Base-by-base conservation (phyloP, 2,888 invertebrate genomes). In the Prosopocoilus inquinatus region DNA sequence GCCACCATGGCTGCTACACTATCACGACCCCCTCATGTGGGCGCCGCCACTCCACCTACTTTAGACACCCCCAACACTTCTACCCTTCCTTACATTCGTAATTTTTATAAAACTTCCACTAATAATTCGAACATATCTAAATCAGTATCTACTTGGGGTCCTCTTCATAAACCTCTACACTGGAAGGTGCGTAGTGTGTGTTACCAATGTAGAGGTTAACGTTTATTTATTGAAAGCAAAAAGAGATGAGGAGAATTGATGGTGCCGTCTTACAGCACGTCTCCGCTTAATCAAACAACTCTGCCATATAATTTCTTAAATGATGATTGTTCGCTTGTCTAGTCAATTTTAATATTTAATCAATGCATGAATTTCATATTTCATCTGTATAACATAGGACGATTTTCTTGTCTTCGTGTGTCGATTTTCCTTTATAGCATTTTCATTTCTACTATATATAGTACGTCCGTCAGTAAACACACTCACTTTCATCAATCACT, bases 111-210 rank as follows among this genome's bases (percentile, higher is more conserved):
- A 69, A 74, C 73, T 63, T 73, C 74, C 52, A 69, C 73, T 65
- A 69, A 72, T 64, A 74, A 79, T 75, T 77, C 79, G 70, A 79
- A 82, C 76, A 79, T 83, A 73, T 82, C 82, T 73, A 83, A 83
- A 80, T 83, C 83, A 72, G 80, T 81, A 72, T 82, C 83, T 72
- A 83, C 83, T 74, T 83, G 83, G 83, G 82, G 82, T 73, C 81
- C 82, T 73, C 81, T 83, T 76, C 82, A 83, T 78, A 83, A 82
- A 80, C 81, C 82, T 77, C 80, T 82, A 76, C 80, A 81, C 74
- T 82, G 82, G 82, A 84, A 84, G 83, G 82, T 83, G 81, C 81
- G 80, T 75, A 74, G 68, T 34, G 33, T 32, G 32, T 47, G 50
- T 39, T 47, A 34, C 53, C 53, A 41, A 47, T 47, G 55, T 55